phyloP scores from a whole-genome alignment of 2,113 vertebrate genomes.

The Larimichthys crocea region DNA sequence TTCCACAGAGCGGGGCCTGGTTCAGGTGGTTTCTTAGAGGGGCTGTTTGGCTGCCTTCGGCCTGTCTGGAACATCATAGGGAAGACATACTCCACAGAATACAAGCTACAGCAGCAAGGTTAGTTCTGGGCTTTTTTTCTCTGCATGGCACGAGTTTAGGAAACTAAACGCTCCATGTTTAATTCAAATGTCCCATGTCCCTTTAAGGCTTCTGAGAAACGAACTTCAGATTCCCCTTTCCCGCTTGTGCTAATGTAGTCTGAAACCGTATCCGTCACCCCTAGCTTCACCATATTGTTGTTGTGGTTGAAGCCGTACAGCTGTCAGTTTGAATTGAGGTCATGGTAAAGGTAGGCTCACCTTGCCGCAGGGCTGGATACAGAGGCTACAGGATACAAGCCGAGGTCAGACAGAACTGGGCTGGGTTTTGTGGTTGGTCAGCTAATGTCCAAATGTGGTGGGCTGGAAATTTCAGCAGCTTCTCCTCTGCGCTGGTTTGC shows the following conservation, averaged over 20 bases:
- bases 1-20: conserved; percentile 89
- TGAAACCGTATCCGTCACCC: conserved; percentile 16
- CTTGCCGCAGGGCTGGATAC: conserved; percentile 49
- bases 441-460: conserved; percentile 15
- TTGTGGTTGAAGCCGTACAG: conserved; percentile 28
- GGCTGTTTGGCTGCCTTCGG: conserved; percentile 94
- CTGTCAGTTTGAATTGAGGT: conserved; percentile 68
- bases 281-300: conserved; percentile 4
- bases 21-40: conserved; percentile 94
- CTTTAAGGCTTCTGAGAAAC: conserved; percentile 37
- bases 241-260: conserved; percentile 27
- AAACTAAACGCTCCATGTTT: conserved; percentile 17
- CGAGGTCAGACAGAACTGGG: conserved; percentile 52
- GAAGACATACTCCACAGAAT: conserved; percentile 97
- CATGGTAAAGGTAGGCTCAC: conserved; percentile 63
- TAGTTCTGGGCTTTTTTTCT: conserved; percentile 49
- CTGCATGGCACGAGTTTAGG: neutral
- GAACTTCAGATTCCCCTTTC: conserved; percentile 8
- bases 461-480: conserved; percentile 2
- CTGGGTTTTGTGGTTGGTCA: conserved; percentile 24
- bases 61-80: conserved; percentile 99
- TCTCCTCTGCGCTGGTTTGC: conserved; percentile 3
- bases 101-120: conserved; percentile 99
- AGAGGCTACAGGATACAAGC: conserved; percentile 25
- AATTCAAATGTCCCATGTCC: conserved; percentile 1